These are phyloP conservation scores for Eumaeus atala DNA, from an alignment of 1,140 invertebrate genomes.

Conservation along the genomic window DNA sequence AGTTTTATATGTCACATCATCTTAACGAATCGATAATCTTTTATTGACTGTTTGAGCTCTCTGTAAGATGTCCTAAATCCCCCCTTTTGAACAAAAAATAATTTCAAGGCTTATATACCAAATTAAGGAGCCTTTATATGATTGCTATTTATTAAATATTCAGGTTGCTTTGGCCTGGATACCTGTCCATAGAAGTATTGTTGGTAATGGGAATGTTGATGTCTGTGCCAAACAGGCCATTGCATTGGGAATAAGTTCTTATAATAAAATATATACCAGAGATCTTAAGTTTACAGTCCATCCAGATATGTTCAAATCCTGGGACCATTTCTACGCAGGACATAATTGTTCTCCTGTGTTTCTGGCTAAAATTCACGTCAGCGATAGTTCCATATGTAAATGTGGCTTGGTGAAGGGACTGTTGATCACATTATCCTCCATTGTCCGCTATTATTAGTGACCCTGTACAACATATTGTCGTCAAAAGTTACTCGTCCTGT, in stretches of 20 bases:
- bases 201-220: slow-evolving; percentile 13
- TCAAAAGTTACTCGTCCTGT: background rate
- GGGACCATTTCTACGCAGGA: background rate
- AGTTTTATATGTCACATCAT: background rate
- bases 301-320: too few relatives aligned
- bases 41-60: background rate
- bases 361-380: background rate
- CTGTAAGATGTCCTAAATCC: background rate
- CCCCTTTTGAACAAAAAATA: too few relatives aligned
- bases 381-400: background rate
- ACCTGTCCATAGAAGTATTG: slow-evolving; percentile 9
- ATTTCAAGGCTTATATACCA: background rate
- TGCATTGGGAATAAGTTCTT: too few relatives aligned
- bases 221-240: slow-evolving; percentile 8
- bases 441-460: background rate
- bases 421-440: slow-evolving; percentile 1
- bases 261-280: too few relatives aligned
- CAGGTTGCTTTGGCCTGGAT: slow-evolving; percentile 10
- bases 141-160: background rate
- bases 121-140: background rate
- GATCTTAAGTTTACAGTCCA: too few relatives aligned
- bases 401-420: background rate
- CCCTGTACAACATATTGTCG: slow-evolving; percentile 2
- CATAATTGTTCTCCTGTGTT: slow-evolving; percentile 6
- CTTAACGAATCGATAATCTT: background rate